Conservation (phyloP, 2,113 vertebrate species). For the Odocoileus hemionus region DNA sequence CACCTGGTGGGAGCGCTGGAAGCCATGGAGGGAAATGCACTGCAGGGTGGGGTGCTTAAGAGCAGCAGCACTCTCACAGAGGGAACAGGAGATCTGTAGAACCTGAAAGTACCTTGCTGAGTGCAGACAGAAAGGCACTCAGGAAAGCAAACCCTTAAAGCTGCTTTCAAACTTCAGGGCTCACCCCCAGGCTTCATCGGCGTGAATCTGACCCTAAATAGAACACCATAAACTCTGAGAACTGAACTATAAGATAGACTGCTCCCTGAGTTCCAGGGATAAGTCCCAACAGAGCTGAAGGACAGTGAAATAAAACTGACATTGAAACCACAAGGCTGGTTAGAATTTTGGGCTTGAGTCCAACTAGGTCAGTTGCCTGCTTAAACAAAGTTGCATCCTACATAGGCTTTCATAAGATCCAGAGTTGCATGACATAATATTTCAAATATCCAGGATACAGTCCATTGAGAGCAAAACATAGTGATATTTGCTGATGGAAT, state of each 20-base stretch:
- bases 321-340: background rate
- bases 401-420: background rate
- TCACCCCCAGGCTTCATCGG: background rate
- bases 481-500: background rate
- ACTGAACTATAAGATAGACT: background rate
- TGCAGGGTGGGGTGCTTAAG: background rate
- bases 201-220: background rate
- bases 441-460: background rate
- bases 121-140: background rate
- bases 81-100: background rate
- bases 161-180: background rate
- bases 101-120: accelerated
- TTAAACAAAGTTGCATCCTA: background rate
- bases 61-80: background rate
- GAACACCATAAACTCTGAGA: background rate
- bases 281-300: background rate
- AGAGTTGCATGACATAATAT: background rate
- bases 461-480: background rate
- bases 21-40: background rate
- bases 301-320: background rate
- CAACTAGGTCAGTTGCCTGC: background rate
- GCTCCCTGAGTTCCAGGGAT: background rate
- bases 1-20: background rate
- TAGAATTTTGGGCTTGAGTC: background rate
- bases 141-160: background rate